Evolutionary conservation across 2,113 vertebrate genomes (phyloP).

Genomic region (Glaucidium brasilianum): DNA sequence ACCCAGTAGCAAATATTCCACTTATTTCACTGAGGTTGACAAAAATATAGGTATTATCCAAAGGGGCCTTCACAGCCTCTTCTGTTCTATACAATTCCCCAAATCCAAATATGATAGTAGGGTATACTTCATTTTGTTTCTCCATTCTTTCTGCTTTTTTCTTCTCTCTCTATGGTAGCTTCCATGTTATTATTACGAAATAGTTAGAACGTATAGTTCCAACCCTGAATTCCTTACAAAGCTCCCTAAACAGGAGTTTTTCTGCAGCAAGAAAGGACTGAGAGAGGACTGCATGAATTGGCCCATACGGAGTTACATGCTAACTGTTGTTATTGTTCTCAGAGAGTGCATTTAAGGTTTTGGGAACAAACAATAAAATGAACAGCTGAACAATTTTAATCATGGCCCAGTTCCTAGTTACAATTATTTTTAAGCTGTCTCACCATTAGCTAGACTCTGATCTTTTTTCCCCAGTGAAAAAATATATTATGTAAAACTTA

Average conservation of each 20-base stretch:
- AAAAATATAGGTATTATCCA: neutral
- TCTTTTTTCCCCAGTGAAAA: slow-evolving; percentile 34
- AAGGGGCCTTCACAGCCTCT: neutral
- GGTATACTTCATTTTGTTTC: neutral
- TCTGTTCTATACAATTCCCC: neutral
- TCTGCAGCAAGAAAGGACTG: slow-evolving; percentile 29
- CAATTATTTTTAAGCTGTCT: slow-evolving; percentile 74
- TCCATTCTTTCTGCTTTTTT: neutral
- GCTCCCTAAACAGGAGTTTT: slow-evolving; percentile 26
- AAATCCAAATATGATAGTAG: neutral
- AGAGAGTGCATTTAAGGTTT: slow-evolving; percentile 74
- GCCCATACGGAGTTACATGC: slow-evolving; percentile 60
- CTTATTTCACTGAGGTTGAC: neutral
- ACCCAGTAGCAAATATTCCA: neutral
- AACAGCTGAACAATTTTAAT: slow-evolving; percentile 74
- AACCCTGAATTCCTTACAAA: slow-evolving; percentile 11
- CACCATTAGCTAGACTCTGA: slow-evolving; percentile 57
- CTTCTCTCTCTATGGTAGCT: neutral
- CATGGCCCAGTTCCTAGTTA: slow-evolving; percentile 69
- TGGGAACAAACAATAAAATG: slow-evolving; percentile 73
- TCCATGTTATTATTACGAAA: neutral
- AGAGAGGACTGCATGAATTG: slow-evolving; percentile 51
- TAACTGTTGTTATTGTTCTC: slow-evolving; percentile 74
- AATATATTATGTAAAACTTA: slow-evolving; percentile 43
- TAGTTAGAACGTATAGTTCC: neutral